Evolutionary conservation across 1,140 invertebrate species (phyloP).

Genomic region (Heliconius congener): DNA sequence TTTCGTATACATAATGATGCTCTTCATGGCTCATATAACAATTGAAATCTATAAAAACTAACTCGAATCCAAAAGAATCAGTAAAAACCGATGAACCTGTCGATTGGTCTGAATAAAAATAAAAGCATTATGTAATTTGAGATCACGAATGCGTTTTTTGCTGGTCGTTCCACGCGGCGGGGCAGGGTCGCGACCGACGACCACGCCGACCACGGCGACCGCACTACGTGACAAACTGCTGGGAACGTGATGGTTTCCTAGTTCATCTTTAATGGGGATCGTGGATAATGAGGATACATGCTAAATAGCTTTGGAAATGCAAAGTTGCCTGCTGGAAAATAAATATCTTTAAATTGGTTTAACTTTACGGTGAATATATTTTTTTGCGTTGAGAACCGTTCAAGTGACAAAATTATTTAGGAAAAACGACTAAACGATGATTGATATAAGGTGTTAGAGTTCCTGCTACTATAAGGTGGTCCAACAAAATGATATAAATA

Average conservation of each 20-base stretch:
- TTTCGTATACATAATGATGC: no score
- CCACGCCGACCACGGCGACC: slow-evolving; percentile 37
- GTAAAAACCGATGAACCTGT: slow-evolving; percentile 48
- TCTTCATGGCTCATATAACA: not conserved
- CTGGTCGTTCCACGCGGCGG: slow-evolving; percentile 58
- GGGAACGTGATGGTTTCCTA: slow-evolving; percentile 58
- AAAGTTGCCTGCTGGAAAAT: not conserved
- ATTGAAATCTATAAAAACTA: not conserved
- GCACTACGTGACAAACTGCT: slow-evolving; percentile 62
- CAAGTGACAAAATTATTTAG: not conserved
- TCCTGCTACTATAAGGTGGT: slow-evolving; percentile 23
- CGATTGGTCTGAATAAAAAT: slow-evolving; percentile 57
- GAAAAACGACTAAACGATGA: not conserved
- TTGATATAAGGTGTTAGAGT: slow-evolving; percentile 9
- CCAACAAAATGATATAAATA: slow-evolving; percentile 25
- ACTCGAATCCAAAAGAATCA: slow-evolving; percentile 5
- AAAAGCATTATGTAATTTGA: slow-evolving; percentile 58
- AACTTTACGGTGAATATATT: not conserved
- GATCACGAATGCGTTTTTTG: slow-evolving; percentile 64
- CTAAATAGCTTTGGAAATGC: slow-evolving; percentile 13
- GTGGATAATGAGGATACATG: slow-evolving; percentile 29
- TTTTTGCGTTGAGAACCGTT: not conserved
- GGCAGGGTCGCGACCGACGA: slow-evolving; percentile 58
- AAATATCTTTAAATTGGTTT: not conserved
- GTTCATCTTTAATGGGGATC: slow-evolving; percentile 41